Percentiles rank a stretch among this genome's conserved stretches.
Evolutionary conservation across 2,113 vertebrate species (phyloP).

Genomic region (Chauna torquata): DNA sequence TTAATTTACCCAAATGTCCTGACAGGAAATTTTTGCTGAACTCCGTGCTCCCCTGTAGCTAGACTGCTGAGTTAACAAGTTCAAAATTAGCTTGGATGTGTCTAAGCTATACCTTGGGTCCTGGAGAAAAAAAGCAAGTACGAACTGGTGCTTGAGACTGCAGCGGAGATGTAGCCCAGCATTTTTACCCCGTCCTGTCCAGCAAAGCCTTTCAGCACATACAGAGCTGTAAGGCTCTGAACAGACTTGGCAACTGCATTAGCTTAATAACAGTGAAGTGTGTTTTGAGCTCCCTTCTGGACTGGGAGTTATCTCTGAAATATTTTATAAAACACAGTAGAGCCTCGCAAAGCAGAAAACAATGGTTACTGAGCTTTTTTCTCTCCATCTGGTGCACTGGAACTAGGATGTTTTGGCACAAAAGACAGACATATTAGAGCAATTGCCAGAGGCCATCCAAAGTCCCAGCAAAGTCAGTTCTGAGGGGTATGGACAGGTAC

Average conservation of each 20-base stretch:
- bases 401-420: neutral
- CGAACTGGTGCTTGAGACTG: neutral
- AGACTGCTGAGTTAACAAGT: neutral
- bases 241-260: neutral
- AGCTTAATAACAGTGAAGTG: neutral
- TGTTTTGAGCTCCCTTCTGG: neutral
- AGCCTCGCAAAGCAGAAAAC: neutral
- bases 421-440: neutral
- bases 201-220: neutral
- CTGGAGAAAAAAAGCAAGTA: neutral
- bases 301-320: neutral
- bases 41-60: neutral
- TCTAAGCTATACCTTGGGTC: neutral
- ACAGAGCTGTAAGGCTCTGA: neutral
- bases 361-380: neutral
- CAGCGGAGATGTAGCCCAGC: neutral
- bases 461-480: neutral
- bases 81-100: neutral
- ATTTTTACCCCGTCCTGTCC: neutral
- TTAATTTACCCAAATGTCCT: neutral
- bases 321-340: neutral
- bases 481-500: neutral
- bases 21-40: neutral
- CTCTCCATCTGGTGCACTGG: neutral
- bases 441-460: neutral